Conservation (phyloP, 1,140 invertebrate genomes). For the Muscidifurax raptorellus region DNA sequence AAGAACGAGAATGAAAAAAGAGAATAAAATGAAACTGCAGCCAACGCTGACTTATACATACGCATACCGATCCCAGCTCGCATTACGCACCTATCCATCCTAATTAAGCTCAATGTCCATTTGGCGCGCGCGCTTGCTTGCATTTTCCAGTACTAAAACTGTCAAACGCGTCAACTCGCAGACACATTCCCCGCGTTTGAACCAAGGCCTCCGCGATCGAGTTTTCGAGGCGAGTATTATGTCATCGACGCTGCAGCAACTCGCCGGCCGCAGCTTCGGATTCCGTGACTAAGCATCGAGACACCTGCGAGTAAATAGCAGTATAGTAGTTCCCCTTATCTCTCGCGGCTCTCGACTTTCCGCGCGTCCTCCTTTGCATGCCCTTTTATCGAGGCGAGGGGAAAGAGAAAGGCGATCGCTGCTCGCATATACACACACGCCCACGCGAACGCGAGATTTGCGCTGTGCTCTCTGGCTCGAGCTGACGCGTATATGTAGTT, state of each 20-base stretch:
- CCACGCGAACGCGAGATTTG: conserved; percentile 16
- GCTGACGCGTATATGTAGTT: too few species aligned
- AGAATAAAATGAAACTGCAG: background rate
- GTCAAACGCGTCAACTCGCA: conserved; percentile 25
- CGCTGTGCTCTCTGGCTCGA: background rate
- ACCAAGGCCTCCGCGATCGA: conserved; percentile 19
- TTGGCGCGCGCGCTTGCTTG: conserved; percentile 18
- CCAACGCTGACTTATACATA: background rate
- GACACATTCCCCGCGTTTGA: background rate
- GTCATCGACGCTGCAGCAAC: conserved; percentile 23
- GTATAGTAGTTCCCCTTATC: background rate
- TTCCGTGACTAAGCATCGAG: conserved; percentile 59
- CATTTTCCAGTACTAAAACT: conserved; percentile 38
- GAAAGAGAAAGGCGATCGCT: conserved; percentile 1
- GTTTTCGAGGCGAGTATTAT: conserved; percentile 36
- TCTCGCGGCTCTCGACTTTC: conserved; percentile 58
- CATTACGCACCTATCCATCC: conserved; percentile 3
- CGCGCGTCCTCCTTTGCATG: conserved; percentile 39
- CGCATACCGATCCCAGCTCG: background rate
- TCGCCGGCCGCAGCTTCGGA: conserved; percentile 28
- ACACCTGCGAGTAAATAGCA: conserved; percentile 55
- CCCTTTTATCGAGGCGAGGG: conserved; percentile 25
- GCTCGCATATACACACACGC: background rate
- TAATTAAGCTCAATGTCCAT: conserved; percentile 29
- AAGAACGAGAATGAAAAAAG: background rate